These are phyloP conservation scores for Anabas testudineus DNA, from an alignment of 2,797 vertebrate species.

Conservation along the genomic window DNA sequence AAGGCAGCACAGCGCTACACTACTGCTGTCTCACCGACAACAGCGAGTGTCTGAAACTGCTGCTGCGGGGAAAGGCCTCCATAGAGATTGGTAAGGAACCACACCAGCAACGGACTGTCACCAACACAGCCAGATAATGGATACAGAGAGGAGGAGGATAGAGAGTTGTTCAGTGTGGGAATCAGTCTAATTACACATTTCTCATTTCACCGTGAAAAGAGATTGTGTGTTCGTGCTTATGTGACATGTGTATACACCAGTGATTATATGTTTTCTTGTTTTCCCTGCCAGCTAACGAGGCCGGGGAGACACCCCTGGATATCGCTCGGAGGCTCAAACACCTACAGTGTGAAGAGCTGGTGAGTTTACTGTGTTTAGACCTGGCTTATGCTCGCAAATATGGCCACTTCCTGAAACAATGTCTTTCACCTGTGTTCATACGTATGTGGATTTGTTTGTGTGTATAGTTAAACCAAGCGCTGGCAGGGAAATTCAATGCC, in stretches of 20 bases:
- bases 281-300: constrained; percentile 90
- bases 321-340: constrained; percentile 95
- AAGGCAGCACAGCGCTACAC: constrained; percentile 97
- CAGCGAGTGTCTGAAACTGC: constrained; percentile 97
- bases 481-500: constrained; percentile 95
- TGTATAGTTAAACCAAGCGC: constrained; percentile 91
- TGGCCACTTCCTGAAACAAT: background rate
- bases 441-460: constrained; percentile 29
- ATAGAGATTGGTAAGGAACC: constrained; percentile 92
- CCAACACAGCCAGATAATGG: constrained; percentile 64
- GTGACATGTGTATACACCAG: constrained; percentile 42
- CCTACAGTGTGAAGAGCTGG: constrained; percentile 96
- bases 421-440: constrained; percentile 13
- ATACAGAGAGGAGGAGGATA: constrained; percentile 22
- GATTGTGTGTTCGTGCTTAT: constrained; percentile 50
- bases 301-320: constrained; percentile 95
- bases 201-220: constrained; percentile 54
- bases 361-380: constrained; percentile 77
- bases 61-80: constrained; percentile 96
- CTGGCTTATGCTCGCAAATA: background rate
- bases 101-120: constrained; percentile 12
- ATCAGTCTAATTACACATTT: constrained; percentile 70
- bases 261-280: constrained; percentile 57
- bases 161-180: constrained; percentile 66
- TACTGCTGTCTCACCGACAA: constrained; percentile 99